Base-by-base conservation (phyloP, 2,797 vertebrate species). In the Eospalax fontanierii region DNA sequence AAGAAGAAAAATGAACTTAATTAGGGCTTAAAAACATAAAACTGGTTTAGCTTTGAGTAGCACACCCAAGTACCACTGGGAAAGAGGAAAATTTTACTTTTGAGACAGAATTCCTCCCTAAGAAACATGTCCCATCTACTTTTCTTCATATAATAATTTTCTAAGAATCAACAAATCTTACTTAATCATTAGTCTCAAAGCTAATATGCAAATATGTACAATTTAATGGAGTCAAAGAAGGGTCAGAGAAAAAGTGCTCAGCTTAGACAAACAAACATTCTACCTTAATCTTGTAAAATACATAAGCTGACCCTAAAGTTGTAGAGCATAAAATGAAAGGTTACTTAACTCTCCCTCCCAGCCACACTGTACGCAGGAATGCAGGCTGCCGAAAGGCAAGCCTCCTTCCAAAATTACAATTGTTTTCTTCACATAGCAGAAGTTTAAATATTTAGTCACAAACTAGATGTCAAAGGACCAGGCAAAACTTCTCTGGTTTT, bases 341-440 rank as follows among this genome's bases (percentile, higher is more conserved):
- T 50, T 71, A 78, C 6, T n/a, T 38, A 82, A 63, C 38, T 66
- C 68, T 50, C 61, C 28, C 19, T 40, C 30, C 80, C 0, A 89
- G 57, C 18, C 35, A 95, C 26, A 78, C 30, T 78, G 85, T 38
- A 94, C 43, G 70, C 83, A 84, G 57, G 40, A 93, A 86, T 16
- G 78, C 9, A 80, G 70, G 85, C 43, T 61, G 38, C 66, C 38
- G 22, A 80, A 38, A 63, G 68, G 50, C 33, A 38, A 0, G 18
- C 2, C 70, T 92, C 71, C 78, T 91, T 91, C 76, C 65, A 91
- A 80, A 91, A 87, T 71, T 68, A 59, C 18, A 83, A 94, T 18
- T 83, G 70, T 84, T 96, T 96, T 89, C 90, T 87, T 95, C 90
- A 94, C 88, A 82, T 18, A 92, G 71, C 30, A 93, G 63, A 75